Conservation (phyloP, 92 coral and sea anemone species). For the Epizoanthus illoricatus region DNA sequence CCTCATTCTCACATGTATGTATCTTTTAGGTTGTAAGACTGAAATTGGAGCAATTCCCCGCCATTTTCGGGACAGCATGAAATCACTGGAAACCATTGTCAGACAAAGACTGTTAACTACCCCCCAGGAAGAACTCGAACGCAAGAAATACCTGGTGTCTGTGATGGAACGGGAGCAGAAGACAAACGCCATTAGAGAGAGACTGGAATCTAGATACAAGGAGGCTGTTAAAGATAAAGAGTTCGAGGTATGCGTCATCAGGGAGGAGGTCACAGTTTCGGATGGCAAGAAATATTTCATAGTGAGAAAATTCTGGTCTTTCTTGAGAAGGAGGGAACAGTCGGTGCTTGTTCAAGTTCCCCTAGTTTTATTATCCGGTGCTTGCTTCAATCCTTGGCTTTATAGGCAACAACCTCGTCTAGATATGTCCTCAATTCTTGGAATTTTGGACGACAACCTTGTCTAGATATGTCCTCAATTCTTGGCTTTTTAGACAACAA, state of each 20-base stretch:
- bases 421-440: no score
- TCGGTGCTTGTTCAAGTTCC: no score
- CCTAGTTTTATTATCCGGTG: no score
- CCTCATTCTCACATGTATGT: neutral
- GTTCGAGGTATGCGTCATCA: conserved; percentile 62
- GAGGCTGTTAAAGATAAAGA: conserved; percentile 76
- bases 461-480: no score
- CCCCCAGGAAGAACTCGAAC: conserved; percentile 69
- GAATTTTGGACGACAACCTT: no score
- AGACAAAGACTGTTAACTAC: conserved; percentile 82
- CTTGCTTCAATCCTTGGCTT: no score
- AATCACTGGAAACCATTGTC: conserved; percentile 60
- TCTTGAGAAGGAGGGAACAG: no score
- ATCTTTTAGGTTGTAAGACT: neutral
- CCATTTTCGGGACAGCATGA: conserved; percentile 60
- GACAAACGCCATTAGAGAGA: conserved; percentile 65
- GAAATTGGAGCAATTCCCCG: conserved; percentile 41
- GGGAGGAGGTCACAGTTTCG: neutral
- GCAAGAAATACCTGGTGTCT: conserved; percentile 65
- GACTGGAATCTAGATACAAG: conserved; percentile 64
- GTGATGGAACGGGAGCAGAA: conserved; percentile 81
- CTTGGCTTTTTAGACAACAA: no score
- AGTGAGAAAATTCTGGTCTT: no score
- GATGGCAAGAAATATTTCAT: neutral
- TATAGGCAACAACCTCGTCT: no score